These are phyloP conservation scores for Gasteruption jaculator DNA, from an alignment of 2,888 invertebrate genomes.

Conservation along the genomic window DNA sequence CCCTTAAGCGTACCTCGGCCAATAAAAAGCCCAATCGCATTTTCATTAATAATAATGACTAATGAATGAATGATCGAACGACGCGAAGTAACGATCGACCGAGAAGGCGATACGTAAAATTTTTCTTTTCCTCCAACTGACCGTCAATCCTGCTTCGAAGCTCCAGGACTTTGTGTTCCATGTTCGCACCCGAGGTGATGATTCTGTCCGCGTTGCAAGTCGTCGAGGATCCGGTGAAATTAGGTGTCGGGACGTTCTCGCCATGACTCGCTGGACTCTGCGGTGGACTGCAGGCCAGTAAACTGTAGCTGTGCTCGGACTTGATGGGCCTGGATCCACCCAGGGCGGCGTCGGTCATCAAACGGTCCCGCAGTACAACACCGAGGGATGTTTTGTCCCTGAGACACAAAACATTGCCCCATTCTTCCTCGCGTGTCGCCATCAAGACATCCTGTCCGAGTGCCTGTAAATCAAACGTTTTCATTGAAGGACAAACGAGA, in stretches of 20 bases:
- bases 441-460: constrained; percentile 59
- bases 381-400: constrained; percentile 50
- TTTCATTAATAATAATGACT: too few species aligned
- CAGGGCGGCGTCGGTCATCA: constrained; percentile 84
- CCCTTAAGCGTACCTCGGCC: too few species aligned
- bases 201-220: constrained; percentile 22
- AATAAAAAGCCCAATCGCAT: too few species aligned
- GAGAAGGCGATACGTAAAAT: too few species aligned
- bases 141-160: constrained; percentile 40
- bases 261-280: constrained; percentile 37
- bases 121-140: too few species aligned
- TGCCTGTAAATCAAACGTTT: constrained; percentile 54
- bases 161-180: constrained; percentile 33
- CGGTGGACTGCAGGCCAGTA: constrained; percentile 45
- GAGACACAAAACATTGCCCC: constrained; percentile 61
- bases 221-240: constrained; percentile 27
- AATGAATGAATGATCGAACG: too few species aligned
- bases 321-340: constrained; percentile 76
- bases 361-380: constrained; percentile 81
- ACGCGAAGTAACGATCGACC: too few species aligned
- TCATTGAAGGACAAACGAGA: too few species aligned
- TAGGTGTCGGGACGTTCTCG: constrained; percentile 32
- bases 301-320: constrained; percentile 89
- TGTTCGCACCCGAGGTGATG: constrained; percentile 23
- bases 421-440: constrained; percentile 60